Evolutionary conservation across 2,888 invertebrate genomes (phyloP).

Genomic region (Anorthoa munda): DNA sequence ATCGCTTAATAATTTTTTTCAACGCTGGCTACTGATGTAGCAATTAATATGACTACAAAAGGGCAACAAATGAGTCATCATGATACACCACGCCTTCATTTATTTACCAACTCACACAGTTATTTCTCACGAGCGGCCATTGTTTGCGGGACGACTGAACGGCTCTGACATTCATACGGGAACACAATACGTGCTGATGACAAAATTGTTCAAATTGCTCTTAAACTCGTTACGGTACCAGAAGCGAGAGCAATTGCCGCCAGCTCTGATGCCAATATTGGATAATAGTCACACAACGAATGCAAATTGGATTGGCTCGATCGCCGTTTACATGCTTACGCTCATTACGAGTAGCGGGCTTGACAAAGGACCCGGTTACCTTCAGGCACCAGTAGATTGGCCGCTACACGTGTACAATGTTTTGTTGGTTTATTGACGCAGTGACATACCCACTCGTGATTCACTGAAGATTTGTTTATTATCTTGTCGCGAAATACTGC

Average conservation of each 20-base stretch:
- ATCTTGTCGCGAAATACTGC: constrained; percentile 10
- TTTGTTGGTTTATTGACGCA: constrained; percentile 15
- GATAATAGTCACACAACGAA: constrained; percentile 87
- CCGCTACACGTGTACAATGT: constrained; percentile 32
- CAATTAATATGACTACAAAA: constrained; percentile 2
- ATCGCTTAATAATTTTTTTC: not conserved
- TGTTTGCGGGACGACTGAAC: constrained; percentile 72
- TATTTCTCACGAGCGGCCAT: constrained; percentile 75
- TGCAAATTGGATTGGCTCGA: constrained; percentile 85
- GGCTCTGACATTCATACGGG: constrained; percentile 72
- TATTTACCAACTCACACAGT: constrained; percentile 45
- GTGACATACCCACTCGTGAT: constrained; percentile 23
- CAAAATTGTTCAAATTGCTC: constrained; percentile 88
- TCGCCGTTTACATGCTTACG: constrained; percentile 69
- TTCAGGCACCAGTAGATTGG: constrained; percentile 38
- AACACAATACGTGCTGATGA: constrained; percentile 82
- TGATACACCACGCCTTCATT: constrained; percentile 26
- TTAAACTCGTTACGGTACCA: constrained; percentile 82
- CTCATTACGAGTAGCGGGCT: constrained; percentile 45
- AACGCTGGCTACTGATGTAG: not conserved
- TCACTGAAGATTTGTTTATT: constrained; percentile 26
- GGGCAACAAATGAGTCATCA: constrained; percentile 39
- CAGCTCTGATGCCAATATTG: constrained; percentile 85
- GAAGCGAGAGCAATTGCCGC: constrained; percentile 81
- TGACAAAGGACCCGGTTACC: constrained; percentile 50